Conservation (phyloP, 2,888 invertebrate genomes). For the Rhamnusium bicolor region DNA sequence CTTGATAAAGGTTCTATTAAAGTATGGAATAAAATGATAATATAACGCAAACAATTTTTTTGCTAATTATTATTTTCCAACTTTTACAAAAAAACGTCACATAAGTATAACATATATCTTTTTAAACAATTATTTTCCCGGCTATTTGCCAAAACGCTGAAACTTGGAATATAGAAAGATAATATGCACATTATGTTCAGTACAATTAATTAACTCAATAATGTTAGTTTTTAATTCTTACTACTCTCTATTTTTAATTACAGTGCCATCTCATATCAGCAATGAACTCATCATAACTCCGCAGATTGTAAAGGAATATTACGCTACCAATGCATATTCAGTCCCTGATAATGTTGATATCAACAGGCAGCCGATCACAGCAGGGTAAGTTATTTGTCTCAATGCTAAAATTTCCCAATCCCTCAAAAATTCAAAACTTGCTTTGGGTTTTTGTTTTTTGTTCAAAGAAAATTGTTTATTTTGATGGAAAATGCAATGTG, state of each 20-base stretch:
- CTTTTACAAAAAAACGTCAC: no score
- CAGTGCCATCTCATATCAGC: slow-evolving; percentile 69
- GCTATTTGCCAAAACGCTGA: no score
- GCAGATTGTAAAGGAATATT: slow-evolving; percentile 66
- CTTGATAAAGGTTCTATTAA: no score
- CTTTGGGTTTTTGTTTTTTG: neutral
- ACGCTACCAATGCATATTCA: slow-evolving; percentile 62
- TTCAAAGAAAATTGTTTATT: neutral
- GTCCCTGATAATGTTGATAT: slow-evolving; percentile 77
- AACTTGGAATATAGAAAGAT: no score
- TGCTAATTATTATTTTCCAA: no score
- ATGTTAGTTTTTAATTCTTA: no score
- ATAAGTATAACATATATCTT: no score
- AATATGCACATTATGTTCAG: no score
- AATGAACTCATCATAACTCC: slow-evolving; percentile 68
- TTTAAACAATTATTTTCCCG: no score
- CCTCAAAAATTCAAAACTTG: neutral
- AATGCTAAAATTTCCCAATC: neutral
- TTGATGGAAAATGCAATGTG: slow-evolving; percentile 15
- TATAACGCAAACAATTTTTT: no score
- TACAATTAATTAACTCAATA: no score
- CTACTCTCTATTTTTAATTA: slow-evolving; percentile 45
- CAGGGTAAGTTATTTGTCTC: slow-evolving; percentile 73
- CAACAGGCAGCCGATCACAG: slow-evolving; percentile 77
- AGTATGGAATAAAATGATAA: no score